Conservation (phyloP, 2,113 vertebrate species). For the Girardinichthys multiradiatus region DNA sequence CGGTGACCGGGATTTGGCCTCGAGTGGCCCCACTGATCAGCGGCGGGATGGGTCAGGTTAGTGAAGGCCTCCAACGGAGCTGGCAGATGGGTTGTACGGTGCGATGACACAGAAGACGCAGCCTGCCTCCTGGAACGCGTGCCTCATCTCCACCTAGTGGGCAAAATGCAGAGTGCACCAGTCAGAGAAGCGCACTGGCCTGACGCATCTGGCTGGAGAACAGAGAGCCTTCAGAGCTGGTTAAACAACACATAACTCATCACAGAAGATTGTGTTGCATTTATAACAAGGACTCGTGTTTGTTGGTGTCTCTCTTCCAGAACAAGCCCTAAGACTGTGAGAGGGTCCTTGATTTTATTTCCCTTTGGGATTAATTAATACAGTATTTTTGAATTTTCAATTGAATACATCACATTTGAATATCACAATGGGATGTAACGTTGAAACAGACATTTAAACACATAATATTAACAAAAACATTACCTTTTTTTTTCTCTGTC, state of each 20-base stretch:
- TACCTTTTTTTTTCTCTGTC: neutral
- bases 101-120: conserved; percentile 83
- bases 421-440: neutral
- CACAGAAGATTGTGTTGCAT: too few relatives aligned
- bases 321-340: too few relatives aligned
- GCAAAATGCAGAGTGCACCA: conserved; percentile 37
- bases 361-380: too few relatives aligned
- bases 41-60: conserved; percentile 6
- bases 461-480: too few relatives aligned
- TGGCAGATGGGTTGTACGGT: conserved; percentile 73
- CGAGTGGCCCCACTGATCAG: neutral
- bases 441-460: neutral
- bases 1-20: conserved; percentile 2
- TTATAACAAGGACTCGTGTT: too few relatives aligned
- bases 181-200: neutral
- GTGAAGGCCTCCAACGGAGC: neutral
- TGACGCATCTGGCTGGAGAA: too few relatives aligned
- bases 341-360: too few relatives aligned
- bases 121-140: conserved; percentile 83
- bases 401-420: too few relatives aligned
- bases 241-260: too few relatives aligned
- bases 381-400: too few relatives aligned
- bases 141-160: conserved; percentile 82
- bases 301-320: too few relatives aligned
- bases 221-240: too few relatives aligned